Conservation (phyloP, 2,113 vertebrate species). For the Recurvirostra avosetta region DNA sequence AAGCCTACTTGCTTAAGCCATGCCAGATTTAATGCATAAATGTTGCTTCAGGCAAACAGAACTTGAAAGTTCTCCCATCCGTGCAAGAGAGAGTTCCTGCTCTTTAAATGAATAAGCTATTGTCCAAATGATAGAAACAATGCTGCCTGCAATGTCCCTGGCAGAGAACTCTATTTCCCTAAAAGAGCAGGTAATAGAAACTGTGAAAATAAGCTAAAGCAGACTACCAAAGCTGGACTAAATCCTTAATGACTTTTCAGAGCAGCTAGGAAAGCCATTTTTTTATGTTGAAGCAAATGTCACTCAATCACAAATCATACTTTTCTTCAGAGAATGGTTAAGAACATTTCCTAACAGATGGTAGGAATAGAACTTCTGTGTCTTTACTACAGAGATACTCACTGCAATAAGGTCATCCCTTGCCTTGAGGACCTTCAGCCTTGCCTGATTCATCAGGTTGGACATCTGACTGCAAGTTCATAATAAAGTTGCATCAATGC, state of each 20-base stretch:
- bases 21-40: not conserved
- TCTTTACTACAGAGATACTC: conserved; percentile 61
- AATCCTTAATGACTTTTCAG: not conserved
- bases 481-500: conserved; percentile 3
- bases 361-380: not conserved
- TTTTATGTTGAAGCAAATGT: not conserved
- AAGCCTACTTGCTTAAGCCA: not conserved
- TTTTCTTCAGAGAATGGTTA: not conserved
- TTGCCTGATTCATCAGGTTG: conserved; percentile 98
- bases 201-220: not conserved
- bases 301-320: not conserved
- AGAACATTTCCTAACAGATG: not conserved
- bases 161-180: not conserved
- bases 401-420: conserved; percentile 96
- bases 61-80: not conserved
- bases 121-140: not conserved
- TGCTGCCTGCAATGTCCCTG: not conserved
- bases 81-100: not conserved
- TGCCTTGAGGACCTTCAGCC: conserved; percentile 94
- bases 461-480: conserved; percentile 89
- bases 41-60: not conserved
- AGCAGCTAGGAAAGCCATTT: not conserved
- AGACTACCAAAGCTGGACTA: not conserved
- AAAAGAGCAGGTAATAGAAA: not conserved
- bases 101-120: not conserved